Conservation (phyloP, 1,140 invertebrate genomes). For the Plodia interpunctella region DNA sequence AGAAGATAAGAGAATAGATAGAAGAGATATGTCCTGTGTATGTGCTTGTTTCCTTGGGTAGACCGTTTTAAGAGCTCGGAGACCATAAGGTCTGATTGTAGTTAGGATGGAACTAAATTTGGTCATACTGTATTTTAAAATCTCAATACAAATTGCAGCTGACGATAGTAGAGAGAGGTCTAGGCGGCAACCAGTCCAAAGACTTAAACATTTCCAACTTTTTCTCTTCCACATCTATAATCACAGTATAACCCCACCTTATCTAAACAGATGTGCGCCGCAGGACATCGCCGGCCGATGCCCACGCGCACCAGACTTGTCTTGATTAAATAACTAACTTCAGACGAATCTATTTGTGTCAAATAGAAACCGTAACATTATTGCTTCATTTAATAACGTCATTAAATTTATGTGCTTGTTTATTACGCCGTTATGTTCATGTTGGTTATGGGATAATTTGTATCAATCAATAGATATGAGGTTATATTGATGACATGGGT, state of each 20-base stretch:
- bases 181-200: too few relatives aligned
- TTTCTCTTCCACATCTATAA: background rate
- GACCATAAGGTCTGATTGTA: too few relatives aligned
- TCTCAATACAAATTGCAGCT: too few relatives aligned
- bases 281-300: background rate
- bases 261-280: slow-evolving; percentile 1
- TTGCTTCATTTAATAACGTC: slow-evolving; percentile 7
- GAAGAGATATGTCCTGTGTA: too few relatives aligned
- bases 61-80: too few relatives aligned
- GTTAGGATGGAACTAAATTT: too few relatives aligned
- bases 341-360: slow-evolving; percentile 3
- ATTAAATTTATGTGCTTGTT: slow-evolving; percentile 1
- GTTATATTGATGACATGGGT: background rate
- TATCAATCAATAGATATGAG: background rate
- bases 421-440: background rate
- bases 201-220: too few relatives aligned
- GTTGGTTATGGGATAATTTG: background rate
- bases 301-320: background rate
- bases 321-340: slow-evolving; percentile 7
- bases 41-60: too few relatives aligned
- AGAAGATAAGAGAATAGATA: too few relatives aligned
- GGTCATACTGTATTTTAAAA: too few relatives aligned
- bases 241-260: background rate
- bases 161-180: too few relatives aligned
- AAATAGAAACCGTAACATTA: slow-evolving; percentile 5